These are phyloP conservation scores for Julus scanicus DNA, from an alignment of 2,888 invertebrate species.

Conservation along the genomic window DNA sequence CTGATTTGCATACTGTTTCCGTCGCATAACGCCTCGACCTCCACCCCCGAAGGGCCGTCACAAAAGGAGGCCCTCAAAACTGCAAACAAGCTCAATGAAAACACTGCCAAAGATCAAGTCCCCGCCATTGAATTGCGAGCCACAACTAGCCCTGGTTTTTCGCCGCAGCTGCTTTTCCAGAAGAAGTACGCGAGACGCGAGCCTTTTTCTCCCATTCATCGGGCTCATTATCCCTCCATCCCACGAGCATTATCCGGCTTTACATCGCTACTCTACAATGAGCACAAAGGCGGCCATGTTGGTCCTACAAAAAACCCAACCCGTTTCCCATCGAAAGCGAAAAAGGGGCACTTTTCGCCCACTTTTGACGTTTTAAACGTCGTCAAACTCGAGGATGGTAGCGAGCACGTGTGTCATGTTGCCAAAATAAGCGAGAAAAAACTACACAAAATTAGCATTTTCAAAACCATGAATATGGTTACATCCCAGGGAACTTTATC, in stretches of 20 bases:
- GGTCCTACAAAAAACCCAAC: not conserved
- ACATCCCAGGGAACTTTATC: too few species aligned
- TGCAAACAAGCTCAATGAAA: constrained; percentile 39
- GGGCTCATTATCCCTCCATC: not conserved
- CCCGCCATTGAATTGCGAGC: not conserved
- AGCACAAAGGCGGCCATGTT: constrained; percentile 42
- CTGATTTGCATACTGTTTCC: constrained; percentile 39
- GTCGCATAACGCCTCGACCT: constrained; percentile 39
- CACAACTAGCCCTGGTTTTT: not conserved
- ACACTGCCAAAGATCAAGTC: constrained; percentile 42
- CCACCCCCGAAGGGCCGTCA: constrained; percentile 5
- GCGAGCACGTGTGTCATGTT: constrained; percentile 28
- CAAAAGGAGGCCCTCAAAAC: not conserved
- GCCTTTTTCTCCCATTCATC: not conserved
- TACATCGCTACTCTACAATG: constrained; percentile 32
- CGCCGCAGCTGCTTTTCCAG: constrained; percentile 22
- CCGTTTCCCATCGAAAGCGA: not conserved
- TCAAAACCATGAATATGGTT: too few species aligned
- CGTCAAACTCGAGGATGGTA: not conserved
- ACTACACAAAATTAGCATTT: not conserved
- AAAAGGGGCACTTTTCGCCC: not conserved
- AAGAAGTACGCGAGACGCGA: not conserved
- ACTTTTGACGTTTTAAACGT: constrained; percentile 11
- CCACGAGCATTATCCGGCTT: constrained; percentile 12
- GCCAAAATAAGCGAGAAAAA: constrained; percentile 39